Evolutionary conservation across 2,797 vertebrate genomes (phyloP).

Genomic region (Sebastes cheni): DNA sequence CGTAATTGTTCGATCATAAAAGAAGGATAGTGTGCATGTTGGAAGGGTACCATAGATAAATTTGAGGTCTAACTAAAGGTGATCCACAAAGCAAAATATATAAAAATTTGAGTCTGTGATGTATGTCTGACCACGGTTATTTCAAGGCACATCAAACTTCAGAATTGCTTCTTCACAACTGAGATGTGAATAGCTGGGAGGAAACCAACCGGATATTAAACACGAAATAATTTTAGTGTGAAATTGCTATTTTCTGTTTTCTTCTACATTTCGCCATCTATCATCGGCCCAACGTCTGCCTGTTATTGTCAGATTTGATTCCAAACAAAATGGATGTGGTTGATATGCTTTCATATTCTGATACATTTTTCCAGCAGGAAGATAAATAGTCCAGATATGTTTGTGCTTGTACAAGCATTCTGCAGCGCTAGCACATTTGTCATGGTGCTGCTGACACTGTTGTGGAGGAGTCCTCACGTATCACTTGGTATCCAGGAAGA

Average conservation of each 20-base stretch:
- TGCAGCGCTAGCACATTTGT: conserved; percentile 73
- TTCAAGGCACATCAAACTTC: conserved; percentile 53
- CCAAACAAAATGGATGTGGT: conserved; percentile 70
- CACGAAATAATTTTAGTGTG: conserved; percentile 68
- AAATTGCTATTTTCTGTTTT: conserved; percentile 66
- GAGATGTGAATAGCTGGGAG: conserved; percentile 59
- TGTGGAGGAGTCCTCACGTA: conserved; percentile 64
- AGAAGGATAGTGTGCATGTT: not conserved
- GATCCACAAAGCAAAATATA: conserved; percentile 26
- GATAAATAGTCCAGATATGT: conserved; percentile 83
- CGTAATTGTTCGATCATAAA: not conserved
- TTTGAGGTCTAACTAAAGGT: conserved; percentile 4
- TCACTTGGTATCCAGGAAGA: conserved; percentile 51
- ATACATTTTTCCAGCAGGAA: conserved; percentile 70
- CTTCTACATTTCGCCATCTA: conserved; percentile 44
- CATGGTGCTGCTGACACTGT: conserved; percentile 66
- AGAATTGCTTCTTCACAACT: conserved; percentile 47
- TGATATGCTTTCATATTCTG: conserved; percentile 74
- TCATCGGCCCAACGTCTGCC: conserved; percentile 60
- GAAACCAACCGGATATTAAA: conserved; percentile 68
- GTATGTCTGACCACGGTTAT: conserved; percentile 47
- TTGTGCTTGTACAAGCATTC: conserved; percentile 83
- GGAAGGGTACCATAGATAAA: conserved; percentile 5
- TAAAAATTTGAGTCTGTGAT: conserved; percentile 23
- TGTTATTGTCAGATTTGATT: conserved; percentile 72